Base-by-base conservation (phyloP, 2,113 vertebrate genomes). In the Colius striatus region DNA sequence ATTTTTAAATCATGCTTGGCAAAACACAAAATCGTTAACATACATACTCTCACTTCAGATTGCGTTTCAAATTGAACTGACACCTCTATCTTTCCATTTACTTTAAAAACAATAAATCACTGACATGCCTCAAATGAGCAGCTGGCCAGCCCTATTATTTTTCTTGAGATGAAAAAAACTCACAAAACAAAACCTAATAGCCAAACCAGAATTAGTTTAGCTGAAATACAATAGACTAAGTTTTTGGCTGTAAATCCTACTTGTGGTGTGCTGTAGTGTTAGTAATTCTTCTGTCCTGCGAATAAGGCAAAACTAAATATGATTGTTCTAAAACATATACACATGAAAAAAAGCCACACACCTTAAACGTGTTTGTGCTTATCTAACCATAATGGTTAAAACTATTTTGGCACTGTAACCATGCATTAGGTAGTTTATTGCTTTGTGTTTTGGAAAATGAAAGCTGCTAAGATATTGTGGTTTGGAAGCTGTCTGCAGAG, bases 391-490 rank as follows among this genome's bases (percentile, higher is more conserved):
- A 94, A 93, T 87, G 58, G 87, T 61, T 95, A 89, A 90, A 96
- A 95, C 71, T 92, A 92, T 90, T 93, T 97, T 97, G 97, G 97
- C 97, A 97, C 78, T 12, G 55, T 89, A 78, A 60, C 48, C 70
- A 13, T 62, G n/a, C 60, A 71, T 93, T 94, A 92, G 93, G 84
- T 68, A 96, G 73, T 65, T 51, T 95, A 95, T 96, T 94, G 92
- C 84, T 94, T 97, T 95, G 53, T 96, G 86, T 97, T 97, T 96
- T 97, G 96, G 94, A 97, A 98, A 98, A 94, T 70, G 97, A 96
- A 96, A 95, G 78, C 92, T 93, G 82, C 75, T 75, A 92, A 95
- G 92, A 96, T 93, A 97, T 25, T 96, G 95, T 89, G 97, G 95
- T 95, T 98, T 98, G 91, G 89, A 97, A 97, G 82, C 88, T 93